Evolutionary conservation across 2,888 invertebrate genomes (phyloP).

Genomic region (Coenonympha arcania): DNA sequence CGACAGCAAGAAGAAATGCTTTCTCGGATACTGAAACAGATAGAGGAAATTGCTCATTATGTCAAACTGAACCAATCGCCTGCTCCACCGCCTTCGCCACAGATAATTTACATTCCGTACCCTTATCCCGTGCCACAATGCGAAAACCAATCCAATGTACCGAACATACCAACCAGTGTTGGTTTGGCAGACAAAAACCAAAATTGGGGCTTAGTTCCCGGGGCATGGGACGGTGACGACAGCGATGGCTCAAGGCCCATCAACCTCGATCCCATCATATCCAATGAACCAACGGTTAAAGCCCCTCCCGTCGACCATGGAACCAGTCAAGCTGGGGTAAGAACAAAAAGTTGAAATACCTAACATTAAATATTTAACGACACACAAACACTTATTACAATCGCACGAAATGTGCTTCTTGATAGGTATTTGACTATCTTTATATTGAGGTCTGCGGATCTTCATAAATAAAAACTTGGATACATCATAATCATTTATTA

Average conservation of each 20-base stretch:
- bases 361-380: too few relatives aligned
- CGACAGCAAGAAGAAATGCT: slow-evolving; percentile 43
- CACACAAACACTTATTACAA: too few relatives aligned
- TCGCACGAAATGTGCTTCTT: too few relatives aligned
- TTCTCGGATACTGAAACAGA: slow-evolving; percentile 43
- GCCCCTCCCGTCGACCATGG: slow-evolving; percentile 42
- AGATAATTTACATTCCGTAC: slow-evolving; percentile 52
- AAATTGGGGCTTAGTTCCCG: slow-evolving; percentile 47
- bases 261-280: slow-evolving; percentile 39
- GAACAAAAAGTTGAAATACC: too few relatives aligned
- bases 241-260: slow-evolving; percentile 49
- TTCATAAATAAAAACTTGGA: too few relatives aligned
- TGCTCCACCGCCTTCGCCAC: slow-evolving; percentile 42
- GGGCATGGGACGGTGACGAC: slow-evolving; percentile 31
- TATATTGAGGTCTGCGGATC: too few relatives aligned
- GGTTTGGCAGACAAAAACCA: slow-evolving; percentile 46
- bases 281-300: slow-evolving; percentile 26
- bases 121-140: slow-evolving; percentile 40
- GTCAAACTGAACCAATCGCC: slow-evolving; percentile 37
- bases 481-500: too few relatives aligned
- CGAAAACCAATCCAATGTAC: background rate
- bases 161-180: background rate
- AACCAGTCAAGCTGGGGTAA: slow-evolving; percentile 36
- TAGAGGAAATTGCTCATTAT: slow-evolving; percentile 49
- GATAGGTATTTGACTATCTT: too few relatives aligned